phyloP scores from a whole-genome alignment of 1,140 invertebrate genomes.

The Drosophila orosa region DNA sequence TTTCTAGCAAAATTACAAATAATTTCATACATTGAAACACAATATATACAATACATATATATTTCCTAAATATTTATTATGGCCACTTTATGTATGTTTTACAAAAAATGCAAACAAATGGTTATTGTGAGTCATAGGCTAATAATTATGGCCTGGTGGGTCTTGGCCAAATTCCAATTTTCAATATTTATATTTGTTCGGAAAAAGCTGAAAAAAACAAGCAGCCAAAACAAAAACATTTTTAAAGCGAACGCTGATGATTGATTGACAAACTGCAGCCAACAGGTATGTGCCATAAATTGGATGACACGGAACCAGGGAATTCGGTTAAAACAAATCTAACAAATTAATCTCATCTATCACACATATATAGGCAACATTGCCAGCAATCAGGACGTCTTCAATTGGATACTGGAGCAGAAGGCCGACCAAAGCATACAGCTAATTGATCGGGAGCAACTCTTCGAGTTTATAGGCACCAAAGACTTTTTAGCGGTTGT shows the following conservation, averaged over 20 bases:
- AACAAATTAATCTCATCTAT: conserved; percentile 11
- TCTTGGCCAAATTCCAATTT: conserved; percentile 24
- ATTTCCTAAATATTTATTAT: conserved; percentile 3
- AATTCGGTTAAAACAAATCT: conserved; percentile 1
- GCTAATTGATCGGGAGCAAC: conserved; percentile 93
- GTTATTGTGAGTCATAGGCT: conserved; percentile 16
- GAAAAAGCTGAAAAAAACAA: no score
- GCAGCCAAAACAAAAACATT: conserved; percentile 8
- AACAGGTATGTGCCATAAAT: conserved; percentile 69
- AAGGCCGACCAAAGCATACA: conserved; percentile 97
- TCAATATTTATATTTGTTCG: conserved; percentile 1
- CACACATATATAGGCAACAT: conserved; percentile 89
- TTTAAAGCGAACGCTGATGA: conserved; percentile 37
- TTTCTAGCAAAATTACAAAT: conserved; percentile 36
- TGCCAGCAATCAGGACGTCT: conserved; percentile 92
- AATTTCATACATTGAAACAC: conserved; percentile 47
- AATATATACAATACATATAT: conserved; percentile 3
- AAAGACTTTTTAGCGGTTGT: conserved; percentile 96
- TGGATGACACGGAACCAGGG: conserved; percentile 4
- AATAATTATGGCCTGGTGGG: conserved; percentile 18
- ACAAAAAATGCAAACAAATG: not conserved
- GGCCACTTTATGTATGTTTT: not conserved
- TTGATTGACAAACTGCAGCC: conserved; percentile 82
- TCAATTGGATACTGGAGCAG: conserved; percentile 96
- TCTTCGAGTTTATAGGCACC: conserved; percentile 94